Evolutionary conservation across 2,113 vertebrate genomes (phyloP).

Genomic region (Mixornis gularis): DNA sequence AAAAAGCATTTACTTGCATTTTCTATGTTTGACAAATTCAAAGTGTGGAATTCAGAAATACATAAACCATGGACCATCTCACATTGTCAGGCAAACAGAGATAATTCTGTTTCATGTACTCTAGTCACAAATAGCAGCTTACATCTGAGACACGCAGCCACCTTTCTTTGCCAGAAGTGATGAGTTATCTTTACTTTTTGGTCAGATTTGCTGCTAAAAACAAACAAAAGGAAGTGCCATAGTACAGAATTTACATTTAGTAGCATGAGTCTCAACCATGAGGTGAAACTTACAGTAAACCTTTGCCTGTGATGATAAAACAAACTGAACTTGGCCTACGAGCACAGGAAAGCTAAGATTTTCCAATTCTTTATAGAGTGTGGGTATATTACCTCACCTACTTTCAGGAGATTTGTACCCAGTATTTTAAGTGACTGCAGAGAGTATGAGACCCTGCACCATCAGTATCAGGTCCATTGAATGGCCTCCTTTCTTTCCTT

Average conservation of each 20-base stretch:
- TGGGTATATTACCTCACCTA: background rate
- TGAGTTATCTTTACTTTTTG: background rate
- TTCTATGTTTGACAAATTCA: background rate
- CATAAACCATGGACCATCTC: background rate
- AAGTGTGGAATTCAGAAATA: background rate
- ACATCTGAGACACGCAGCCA: background rate
- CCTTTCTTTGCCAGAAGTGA: background rate
- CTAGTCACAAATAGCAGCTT: background rate
- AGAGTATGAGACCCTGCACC: background rate
- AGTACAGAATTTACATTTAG: accelerated
- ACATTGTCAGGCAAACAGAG: background rate
- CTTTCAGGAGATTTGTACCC: background rate
- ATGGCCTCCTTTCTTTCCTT: background rate
- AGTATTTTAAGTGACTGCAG: background rate
- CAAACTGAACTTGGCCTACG: background rate
- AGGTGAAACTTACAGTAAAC: background rate
- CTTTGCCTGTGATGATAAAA: background rate
- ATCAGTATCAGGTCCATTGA: background rate
- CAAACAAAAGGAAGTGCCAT: background rate
- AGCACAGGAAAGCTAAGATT: background rate
- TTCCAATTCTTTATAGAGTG: background rate
- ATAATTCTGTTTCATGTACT: background rate
- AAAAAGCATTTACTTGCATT: background rate
- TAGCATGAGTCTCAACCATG: background rate
- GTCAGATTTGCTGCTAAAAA: background rate